phyloP scores from a whole-genome alignment of 2,113 vertebrate species.

The rabbit (Oryctolagus cuniculus) region DNA sequence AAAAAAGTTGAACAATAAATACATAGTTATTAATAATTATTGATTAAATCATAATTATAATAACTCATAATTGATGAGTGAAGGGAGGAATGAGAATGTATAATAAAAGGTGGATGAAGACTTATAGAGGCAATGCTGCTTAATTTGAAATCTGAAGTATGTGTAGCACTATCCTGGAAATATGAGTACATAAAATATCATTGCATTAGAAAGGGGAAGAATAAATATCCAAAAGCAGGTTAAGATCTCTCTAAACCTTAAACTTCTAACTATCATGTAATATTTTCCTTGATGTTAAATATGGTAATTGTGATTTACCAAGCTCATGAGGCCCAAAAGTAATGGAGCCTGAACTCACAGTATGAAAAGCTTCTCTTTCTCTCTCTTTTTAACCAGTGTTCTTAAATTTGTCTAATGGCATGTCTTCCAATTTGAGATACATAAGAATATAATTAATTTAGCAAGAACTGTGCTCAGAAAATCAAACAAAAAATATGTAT shows the following conservation, averaged over 20 bases:
- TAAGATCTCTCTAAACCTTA: background rate
- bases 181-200: background rate
- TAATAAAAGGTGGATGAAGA: background rate
- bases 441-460: background rate
- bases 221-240: constrained; percentile 10
- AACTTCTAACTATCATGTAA: background rate
- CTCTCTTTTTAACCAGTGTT: background rate
- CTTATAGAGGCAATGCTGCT: background rate
- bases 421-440: constrained; percentile 4
- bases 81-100: background rate
- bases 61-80: background rate
- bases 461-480: background rate
- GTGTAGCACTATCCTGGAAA: background rate
- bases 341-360: background rate
- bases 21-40: background rate
- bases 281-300: background rate
- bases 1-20: background rate
- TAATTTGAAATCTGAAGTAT: constrained; percentile 21
- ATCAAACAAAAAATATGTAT: background rate
- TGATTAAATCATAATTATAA: background rate
- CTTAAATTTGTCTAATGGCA: background rate
- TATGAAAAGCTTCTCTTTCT: background rate
- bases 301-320: background rate
- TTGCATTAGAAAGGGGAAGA: background rate
- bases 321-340: background rate